These are phyloP conservation scores for Hiodon tergisus DNA, from an alignment of 2,113 vertebrate genomes.

Conservation along the genomic window DNA sequence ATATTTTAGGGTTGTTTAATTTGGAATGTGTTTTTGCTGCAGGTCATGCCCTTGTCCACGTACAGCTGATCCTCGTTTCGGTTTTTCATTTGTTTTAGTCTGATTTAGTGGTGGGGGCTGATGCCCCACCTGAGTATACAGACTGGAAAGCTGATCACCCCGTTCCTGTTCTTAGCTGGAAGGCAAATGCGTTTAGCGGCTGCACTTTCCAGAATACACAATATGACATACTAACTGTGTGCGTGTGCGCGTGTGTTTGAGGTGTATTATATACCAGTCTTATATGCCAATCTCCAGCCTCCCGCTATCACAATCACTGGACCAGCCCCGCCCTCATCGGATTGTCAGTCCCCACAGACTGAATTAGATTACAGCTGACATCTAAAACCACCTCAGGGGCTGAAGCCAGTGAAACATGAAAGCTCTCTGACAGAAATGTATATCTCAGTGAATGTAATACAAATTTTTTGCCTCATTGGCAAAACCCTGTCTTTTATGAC, in stretches of 20 bases:
- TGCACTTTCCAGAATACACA: neutral
- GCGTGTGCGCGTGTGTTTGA: conserved; percentile 20
- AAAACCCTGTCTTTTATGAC: neutral
- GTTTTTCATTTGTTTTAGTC: neutral
- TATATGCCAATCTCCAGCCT: no score
- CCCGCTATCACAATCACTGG: neutral
- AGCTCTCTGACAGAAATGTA: conserved; percentile 29
- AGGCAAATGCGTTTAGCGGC: neutral
- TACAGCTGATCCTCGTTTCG: neutral
- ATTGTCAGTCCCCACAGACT: conserved; percentile 10
- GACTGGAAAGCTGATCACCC: neutral
- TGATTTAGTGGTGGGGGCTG: neutral
- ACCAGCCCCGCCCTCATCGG: conserved; percentile 14
- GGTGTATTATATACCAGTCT: no score
- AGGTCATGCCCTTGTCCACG: neutral
- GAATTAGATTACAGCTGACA: conserved; percentile 36
- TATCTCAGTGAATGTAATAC: conserved; percentile 24
- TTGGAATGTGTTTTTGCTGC: neutral
- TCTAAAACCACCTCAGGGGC: conserved; percentile 27
- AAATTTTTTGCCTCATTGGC: conserved; percentile 21
- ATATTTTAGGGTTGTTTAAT: neutral
- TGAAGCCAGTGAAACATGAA: conserved; percentile 38
- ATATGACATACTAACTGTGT: conserved; percentile 30
- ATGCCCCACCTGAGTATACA: neutral
- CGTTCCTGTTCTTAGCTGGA: neutral